phyloP scores from a whole-genome alignment of 2,888 invertebrate genomes.

The Coremacera marginata region DNA sequence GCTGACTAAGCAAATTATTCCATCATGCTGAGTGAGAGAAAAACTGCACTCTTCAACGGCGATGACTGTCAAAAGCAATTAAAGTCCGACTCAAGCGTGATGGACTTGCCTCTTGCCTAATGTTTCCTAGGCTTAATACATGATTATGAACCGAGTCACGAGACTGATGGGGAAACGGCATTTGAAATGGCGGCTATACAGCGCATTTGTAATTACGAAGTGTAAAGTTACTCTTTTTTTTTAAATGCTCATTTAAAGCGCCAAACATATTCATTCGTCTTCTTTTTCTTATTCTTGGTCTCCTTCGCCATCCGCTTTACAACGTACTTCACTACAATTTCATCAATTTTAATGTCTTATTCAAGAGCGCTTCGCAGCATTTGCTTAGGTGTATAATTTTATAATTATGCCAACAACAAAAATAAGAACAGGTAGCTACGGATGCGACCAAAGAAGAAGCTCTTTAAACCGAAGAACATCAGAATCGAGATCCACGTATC shows the following conservation, averaged over 20 bases:
- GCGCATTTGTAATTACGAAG: constrained; percentile 19
- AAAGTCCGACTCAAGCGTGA: constrained; percentile 59
- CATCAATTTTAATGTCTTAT: neutral
- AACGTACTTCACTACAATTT: neutral
- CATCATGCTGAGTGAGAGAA: constrained; percentile 1
- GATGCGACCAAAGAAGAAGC: neutral
- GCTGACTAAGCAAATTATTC: constrained; percentile 8
- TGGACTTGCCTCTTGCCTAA: constrained; percentile 14
- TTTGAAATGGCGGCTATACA: neutral
- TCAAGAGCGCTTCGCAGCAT: neutral
- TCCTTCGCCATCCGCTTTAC: neutral
- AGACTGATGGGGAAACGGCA: neutral
- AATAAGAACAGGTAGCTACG: neutral
- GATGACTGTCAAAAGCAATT: constrained; percentile 68
- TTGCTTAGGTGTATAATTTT: neutral
- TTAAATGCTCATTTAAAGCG: constrained; percentile 15
- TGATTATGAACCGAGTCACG: neutral
- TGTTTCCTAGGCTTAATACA: neutral
- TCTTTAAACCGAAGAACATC: constrained; percentile 7
- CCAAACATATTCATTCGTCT: neutral
- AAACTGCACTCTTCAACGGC: constrained; percentile 50
- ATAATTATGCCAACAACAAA: neutral
- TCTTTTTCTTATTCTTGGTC: too few species aligned
- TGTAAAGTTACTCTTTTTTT: neutral
- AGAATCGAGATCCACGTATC: constrained; percentile 9